phyloP scores from a whole-genome alignment of 2,113 vertebrate genomes.

The Xiphias gladius region DNA sequence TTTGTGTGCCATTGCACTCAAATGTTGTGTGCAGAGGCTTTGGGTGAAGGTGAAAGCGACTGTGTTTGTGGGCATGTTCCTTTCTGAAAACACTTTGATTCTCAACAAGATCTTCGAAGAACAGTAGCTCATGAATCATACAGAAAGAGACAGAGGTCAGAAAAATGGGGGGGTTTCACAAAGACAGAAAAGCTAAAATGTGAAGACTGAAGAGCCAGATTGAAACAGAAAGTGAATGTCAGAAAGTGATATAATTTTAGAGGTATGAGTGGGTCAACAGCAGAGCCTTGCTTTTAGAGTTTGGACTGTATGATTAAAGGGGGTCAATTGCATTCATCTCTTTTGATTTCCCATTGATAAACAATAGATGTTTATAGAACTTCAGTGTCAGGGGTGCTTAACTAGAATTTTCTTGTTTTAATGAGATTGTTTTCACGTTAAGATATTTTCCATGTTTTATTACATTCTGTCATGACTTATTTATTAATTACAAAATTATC shows the following conservation, averaged over 20 bases:
- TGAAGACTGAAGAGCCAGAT: neutral
- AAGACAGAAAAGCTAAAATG: neutral
- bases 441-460: no score
- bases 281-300: neutral
- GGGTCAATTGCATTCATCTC: neutral
- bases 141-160: neutral
- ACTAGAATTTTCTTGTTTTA: no score
- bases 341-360: no score
- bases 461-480: no score
- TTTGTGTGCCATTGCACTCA: constrained; percentile 25
- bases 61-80: constrained; percentile 40
- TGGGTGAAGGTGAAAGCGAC: constrained; percentile 56
- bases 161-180: no score
- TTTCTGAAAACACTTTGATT: constrained; percentile 29
- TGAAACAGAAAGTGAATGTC: neutral
- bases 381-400: no score
- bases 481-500: no score
- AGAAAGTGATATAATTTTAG: neutral
- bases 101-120: neutral
- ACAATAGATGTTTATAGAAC: no score
- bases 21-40: constrained; percentile 37
- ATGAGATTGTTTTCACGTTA: no score
- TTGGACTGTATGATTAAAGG: neutral
- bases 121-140: neutral
- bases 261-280: constrained; percentile 4